These are phyloP conservation scores for Zaprionus kolodkinae DNA, from an alignment of 1,140 invertebrate genomes.

Conservation along the genomic window DNA sequence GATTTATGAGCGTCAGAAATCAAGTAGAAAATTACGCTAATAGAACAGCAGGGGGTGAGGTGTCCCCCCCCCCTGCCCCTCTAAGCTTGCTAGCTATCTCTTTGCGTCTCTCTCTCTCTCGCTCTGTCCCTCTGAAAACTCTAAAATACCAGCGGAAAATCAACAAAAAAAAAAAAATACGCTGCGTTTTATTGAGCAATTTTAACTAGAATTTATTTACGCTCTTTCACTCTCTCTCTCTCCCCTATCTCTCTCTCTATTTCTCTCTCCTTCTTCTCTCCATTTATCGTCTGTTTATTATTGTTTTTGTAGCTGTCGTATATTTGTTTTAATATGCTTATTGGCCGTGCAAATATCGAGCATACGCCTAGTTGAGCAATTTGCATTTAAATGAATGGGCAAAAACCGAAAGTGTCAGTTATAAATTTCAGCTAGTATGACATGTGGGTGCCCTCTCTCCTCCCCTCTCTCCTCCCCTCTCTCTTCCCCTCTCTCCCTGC, in stretches of 20 bases:
- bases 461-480: conserved; percentile 11
- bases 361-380: conserved; percentile 63
- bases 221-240: neutral
- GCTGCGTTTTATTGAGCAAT: conserved; percentile 52
- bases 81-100: neutral
- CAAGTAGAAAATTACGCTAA: conserved; percentile 82
- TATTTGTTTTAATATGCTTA: conserved; percentile 58
- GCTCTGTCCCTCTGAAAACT: neutral
- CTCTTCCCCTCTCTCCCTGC: neutral
- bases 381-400: conserved; percentile 64
- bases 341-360: conserved; percentile 68
- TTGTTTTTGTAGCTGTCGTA: neutral
- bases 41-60: conserved; percentile 63
- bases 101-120: neutral
- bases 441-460: conserved; percentile 23
- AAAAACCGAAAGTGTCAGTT: conserved; percentile 71
- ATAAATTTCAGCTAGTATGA: conserved; percentile 49
- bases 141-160: conserved; percentile 15
- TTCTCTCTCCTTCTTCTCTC: neutral
- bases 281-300: neutral
- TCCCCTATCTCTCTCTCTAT: neutral
- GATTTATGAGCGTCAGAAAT: conserved; percentile 83
- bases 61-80: neutral
- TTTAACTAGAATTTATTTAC: conserved; percentile 66
- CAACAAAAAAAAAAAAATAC: neutral